A percentile compares a stretch with the other conserved stretches of the same genome.
Evolutionary conservation across 2,797 vertebrate species (phyloP).

Genomic region (Artibeus lituratus): DNA sequence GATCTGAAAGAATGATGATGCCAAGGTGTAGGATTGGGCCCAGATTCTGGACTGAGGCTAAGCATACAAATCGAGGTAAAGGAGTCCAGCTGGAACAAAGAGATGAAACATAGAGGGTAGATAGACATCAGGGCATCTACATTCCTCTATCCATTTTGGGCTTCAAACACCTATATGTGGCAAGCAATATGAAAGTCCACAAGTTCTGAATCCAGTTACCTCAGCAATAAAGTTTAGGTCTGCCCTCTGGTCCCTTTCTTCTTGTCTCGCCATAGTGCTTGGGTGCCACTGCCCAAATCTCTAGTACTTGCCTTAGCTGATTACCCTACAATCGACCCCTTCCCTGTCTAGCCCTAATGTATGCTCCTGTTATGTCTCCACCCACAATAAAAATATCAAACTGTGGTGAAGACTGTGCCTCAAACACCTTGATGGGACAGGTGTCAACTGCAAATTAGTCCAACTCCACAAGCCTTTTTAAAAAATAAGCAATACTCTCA

Average conservation of each 20-base stretch:
- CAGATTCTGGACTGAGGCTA: background rate
- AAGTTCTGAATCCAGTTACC: background rate
- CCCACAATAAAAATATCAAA: background rate
- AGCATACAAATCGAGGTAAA: background rate
- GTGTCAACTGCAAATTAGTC: background rate
- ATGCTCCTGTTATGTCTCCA: background rate
- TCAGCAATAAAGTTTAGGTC: background rate
- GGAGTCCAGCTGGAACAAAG: background rate
- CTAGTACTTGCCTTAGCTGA: background rate
- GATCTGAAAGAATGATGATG: background rate
- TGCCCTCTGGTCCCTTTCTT: background rate
- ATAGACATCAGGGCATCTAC: background rate
- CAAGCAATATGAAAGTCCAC: background rate
- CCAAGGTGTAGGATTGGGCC: background rate
- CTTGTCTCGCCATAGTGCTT: background rate
- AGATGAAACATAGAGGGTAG: background rate
- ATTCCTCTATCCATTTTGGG: background rate
- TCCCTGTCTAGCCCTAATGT: background rate
- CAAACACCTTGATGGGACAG: background rate
- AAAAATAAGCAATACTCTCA: background rate
- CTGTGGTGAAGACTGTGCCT: background rate
- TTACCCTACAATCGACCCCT: background rate
- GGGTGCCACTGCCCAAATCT: background rate
- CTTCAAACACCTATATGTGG: background rate
- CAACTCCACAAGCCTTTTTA: background rate